Evolutionary conservation across 2,888 invertebrate species (phyloP).

Genomic region (Pseudoips prasinana): DNA sequence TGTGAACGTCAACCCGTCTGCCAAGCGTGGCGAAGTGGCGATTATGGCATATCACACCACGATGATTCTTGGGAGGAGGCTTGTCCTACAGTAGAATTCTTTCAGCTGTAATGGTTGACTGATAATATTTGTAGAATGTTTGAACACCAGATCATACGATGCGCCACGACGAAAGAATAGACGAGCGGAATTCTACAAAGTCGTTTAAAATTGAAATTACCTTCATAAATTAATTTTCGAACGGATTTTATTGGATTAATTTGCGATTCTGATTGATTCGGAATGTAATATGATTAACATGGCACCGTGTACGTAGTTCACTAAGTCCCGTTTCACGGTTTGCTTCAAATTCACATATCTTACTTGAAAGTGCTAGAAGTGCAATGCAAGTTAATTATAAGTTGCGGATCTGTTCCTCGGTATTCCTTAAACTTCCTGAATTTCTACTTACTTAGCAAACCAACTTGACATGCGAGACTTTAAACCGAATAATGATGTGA

Average conservation of each 20-base stretch:
- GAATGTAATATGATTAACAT: constrained; percentile 6
- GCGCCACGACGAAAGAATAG: too few relatives aligned
- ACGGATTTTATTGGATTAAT: background rate
- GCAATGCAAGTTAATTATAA: constrained; percentile 35
- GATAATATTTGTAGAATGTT: too few relatives aligned
- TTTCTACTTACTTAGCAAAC: constrained; percentile 18
- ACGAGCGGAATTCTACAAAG: too few relatives aligned
- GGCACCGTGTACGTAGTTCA: background rate
- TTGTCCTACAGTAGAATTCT: too few relatives aligned
- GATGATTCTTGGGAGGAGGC: too few relatives aligned
- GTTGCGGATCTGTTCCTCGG: constrained; percentile 21
- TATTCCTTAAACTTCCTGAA: constrained; percentile 13
- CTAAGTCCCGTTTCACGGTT: constrained; percentile 14
- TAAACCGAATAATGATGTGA: constrained; percentile 13
- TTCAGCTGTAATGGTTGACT: too few relatives aligned
- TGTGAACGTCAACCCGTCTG: too few relatives aligned
- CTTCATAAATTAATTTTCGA: background rate
- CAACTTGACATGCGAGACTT: constrained; percentile 11
- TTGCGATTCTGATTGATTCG: background rate
- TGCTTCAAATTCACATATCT: constrained; percentile 10
- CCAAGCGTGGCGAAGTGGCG: too few relatives aligned
- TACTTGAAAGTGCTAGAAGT: constrained; percentile 2
- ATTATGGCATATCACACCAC: too few relatives aligned
- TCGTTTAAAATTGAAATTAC: too few relatives aligned
- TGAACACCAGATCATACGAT: too few relatives aligned